phyloP scores from a whole-genome alignment of 2,113 vertebrate species.

The Microtus montanus region DNA sequence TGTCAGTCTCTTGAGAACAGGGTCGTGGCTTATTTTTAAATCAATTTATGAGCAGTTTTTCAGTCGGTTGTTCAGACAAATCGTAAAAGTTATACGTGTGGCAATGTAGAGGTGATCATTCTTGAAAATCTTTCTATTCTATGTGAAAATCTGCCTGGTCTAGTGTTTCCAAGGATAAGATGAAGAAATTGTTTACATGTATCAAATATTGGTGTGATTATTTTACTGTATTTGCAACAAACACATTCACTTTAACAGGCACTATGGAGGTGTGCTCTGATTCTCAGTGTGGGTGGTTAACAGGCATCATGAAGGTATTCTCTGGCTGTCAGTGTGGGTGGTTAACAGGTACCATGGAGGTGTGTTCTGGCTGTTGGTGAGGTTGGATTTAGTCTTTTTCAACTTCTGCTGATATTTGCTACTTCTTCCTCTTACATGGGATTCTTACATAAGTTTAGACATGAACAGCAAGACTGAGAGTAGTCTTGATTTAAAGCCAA shows the following conservation, averaged over 20 bases:
- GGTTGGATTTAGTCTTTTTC: constrained; percentile 27
- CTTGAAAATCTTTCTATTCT: not conserved
- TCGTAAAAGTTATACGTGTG: not conserved
- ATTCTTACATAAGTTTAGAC: not conserved
- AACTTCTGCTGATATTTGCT: not conserved
- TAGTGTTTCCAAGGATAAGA: not conserved
- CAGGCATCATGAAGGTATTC: too few species aligned
- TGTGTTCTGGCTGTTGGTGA: not conserved
- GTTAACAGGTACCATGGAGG: constrained; percentile 34
- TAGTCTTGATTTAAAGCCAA: not conserved
- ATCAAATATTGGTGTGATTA: constrained; percentile 33
- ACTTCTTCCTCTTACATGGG: not conserved
- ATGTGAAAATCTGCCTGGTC: not conserved
- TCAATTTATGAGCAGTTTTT: not conserved
- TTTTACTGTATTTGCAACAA: constrained; percentile 31
- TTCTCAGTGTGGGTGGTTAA: not conserved
- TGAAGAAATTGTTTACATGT: not conserved
- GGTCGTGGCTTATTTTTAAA: not conserved
- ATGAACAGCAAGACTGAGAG: not conserved
- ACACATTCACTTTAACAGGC: constrained; percentile 33
- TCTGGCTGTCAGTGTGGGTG: not conserved
- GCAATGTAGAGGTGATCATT: not conserved
- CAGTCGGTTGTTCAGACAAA: not conserved
- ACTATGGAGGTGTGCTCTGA: not conserved
- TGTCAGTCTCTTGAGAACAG: not conserved